phyloP scores from a whole-genome alignment of 2,888 invertebrate genomes.

The Choristoneura rosaceana region DNA sequence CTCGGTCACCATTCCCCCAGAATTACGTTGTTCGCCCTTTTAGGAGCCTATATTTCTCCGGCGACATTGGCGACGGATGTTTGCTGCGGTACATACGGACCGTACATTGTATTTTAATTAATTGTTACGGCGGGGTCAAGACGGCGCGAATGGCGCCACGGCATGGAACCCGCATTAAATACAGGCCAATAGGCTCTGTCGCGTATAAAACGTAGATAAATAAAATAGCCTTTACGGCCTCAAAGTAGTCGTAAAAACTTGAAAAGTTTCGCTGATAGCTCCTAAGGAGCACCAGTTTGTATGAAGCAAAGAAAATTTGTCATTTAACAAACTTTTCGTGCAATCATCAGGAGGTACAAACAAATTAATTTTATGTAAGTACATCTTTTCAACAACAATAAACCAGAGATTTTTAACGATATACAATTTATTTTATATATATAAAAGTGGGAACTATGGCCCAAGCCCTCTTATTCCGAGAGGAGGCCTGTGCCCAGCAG shows the following conservation, averaged over 20 bases:
- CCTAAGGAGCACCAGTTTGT: no score
- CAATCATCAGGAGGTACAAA: not conserved
- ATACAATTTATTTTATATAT: no score
- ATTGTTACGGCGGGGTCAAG: conserved; percentile 74
- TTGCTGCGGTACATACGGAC: conserved; percentile 48
- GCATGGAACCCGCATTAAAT: conserved; percentile 64
- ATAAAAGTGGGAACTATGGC: no score
- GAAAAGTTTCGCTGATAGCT: conserved; percentile 28
- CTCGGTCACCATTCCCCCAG: conserved; percentile 42
- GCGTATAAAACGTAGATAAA: conserved; percentile 63
- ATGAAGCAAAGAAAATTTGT: not conserved
- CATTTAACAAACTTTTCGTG: not conserved
- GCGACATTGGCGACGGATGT: conserved; percentile 53
- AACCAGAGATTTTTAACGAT: no score
- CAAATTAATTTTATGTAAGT: no score
- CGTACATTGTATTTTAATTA: conserved; percentile 80
- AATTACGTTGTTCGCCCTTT: conserved; percentile 51
- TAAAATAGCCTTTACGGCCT: conserved; percentile 64
- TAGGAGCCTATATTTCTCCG: conserved; percentile 57
- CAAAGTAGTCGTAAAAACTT: conserved; percentile 41
- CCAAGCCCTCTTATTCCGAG: no score
- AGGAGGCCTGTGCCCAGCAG: no score
- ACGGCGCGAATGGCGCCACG: conserved; percentile 65
- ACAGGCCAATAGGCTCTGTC: conserved; percentile 48
- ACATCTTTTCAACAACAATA: no score